Conservation (phyloP, 2,888 invertebrate species). For the Megastigmus dorsalis region DNA sequence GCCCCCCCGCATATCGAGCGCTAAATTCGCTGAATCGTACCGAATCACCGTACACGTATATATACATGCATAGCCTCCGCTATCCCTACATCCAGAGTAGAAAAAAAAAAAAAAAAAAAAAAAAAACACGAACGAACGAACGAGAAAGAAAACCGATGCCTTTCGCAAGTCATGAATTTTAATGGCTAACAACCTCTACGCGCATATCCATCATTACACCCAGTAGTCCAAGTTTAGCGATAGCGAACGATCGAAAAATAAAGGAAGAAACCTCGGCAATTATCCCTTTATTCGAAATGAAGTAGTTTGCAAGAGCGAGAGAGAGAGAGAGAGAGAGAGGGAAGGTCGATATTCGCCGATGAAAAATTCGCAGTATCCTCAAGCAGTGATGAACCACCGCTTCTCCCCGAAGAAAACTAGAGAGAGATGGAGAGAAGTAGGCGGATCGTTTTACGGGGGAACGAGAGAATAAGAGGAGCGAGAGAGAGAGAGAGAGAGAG, state of each 20-base stretch:
- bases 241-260: background rate
- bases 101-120: too few relatives aligned
- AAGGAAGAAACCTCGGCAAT: background rate
- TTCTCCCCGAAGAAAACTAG: too few relatives aligned
- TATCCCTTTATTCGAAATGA: slow-evolving; percentile 29
- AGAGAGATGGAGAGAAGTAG: too few relatives aligned
- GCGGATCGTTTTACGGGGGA: background rate
- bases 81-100: too few relatives aligned
- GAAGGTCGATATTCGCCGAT: background rate
- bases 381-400: slow-evolving; percentile 1
- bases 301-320: background rate
- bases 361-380: slow-evolving; percentile 33
- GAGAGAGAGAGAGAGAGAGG: background rate
- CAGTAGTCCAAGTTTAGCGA: slow-evolving; percentile 20
- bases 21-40: too few relatives aligned
- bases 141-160: background rate
- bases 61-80: too few relatives aligned
- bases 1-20: too few relatives aligned
- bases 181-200: slow-evolving; percentile 7
- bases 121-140: too few relatives aligned
- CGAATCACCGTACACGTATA: too few relatives aligned
- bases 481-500: background rate
- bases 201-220: slow-evolving; percentile 27
- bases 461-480: background rate
- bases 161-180: slow-evolving; percentile 45